These are phyloP conservation scores for Polyodon spathula DNA, from an alignment of 2,113 vertebrate species.

Conservation along the genomic window DNA sequence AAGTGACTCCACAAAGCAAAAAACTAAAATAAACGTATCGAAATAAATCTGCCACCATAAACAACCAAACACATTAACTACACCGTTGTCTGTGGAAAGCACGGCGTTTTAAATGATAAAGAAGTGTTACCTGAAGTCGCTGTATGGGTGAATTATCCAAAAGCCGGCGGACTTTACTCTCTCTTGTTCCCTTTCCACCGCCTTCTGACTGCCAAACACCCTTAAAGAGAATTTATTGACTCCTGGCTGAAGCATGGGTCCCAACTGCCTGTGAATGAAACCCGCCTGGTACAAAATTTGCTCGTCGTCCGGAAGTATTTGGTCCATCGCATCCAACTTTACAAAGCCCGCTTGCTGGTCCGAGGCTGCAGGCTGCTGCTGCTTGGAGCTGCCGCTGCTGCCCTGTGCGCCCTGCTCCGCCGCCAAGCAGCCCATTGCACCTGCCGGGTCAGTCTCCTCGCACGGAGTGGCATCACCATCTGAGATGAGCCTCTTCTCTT, in stretches of 20 bases:
- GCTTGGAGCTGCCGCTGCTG: conserved; percentile 42
- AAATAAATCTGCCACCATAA: no score
- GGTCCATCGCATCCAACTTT: conserved; percentile 84
- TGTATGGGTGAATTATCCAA: conserved; percentile 99
- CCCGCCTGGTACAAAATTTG: conserved; percentile 77
- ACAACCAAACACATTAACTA: conserved; percentile 1
- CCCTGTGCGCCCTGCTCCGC: conserved; percentile 54
- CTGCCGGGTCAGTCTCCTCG: conserved; percentile 65
- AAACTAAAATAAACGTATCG: no score
- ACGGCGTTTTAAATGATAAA: neutral
- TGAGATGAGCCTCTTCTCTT: conserved; percentile 82
- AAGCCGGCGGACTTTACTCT: conserved; percentile 94
- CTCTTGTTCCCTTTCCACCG: conserved; percentile 92
- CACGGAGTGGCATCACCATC: conserved; percentile 72
- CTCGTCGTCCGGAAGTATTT: conserved; percentile 84
- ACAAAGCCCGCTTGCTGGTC: conserved; percentile 65
- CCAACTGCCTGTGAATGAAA: conserved; percentile 95
- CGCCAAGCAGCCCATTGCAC: conserved; percentile 62
- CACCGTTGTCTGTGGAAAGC: conserved; percentile 7
- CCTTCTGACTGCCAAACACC: conserved; percentile 99
- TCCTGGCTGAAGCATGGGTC: conserved; percentile 93
- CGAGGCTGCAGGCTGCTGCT: conserved; percentile 40
- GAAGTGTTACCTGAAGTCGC: conserved; percentile 92
- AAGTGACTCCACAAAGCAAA: no score
- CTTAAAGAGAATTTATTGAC: conserved; percentile 99